Evolutionary conservation across 1,140 invertebrate species (phyloP), one percentile per base, ranked within the genome.

Genomic region (Ridgeia piscesae): DNA sequence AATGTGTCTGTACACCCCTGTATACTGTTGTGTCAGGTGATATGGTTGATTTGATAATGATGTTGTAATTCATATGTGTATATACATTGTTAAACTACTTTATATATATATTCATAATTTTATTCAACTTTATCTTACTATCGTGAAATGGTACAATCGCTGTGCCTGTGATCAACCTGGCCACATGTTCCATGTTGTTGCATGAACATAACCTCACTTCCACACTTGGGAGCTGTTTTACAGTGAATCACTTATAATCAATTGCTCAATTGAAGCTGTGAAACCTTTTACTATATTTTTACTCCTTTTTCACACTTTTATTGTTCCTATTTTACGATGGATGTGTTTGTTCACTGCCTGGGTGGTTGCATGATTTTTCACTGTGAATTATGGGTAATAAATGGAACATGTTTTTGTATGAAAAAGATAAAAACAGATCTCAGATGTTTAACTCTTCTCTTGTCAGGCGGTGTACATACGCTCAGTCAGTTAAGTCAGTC

Each of bases 41-140:
- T 77, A 77, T 31, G 58, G 17, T 77, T 77, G 58, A 77, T 77
- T 77, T 77, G 58, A 21, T 77, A 77, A 77, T 77, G 27, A 14
- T 21, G 17, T 77, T 77, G 58, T 77, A 77, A 77, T 77, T 77
- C 27, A 31, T 77, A 77, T 31, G 27, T 77, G 58, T 77, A 77
- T 77, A 77, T 77, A 77, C 58, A 27, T 77, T 77, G 58, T 77
- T 77, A 31, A 77, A 77, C 58, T 77, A 77, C 58, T 77, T 77
- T 77, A 77, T 77, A 77, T 77, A 77, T 77, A 77, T 77, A 77
- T 77, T 77, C 58, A 77, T 77, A 77, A 77, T 77, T 8, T 77
- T 77, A 77, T 77, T 77, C 58, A 77, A 31, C 58, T 77, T 77
- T 77, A 4, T 77, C 58, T 77, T 77, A 77, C 11, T 9, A 77